Conservation (phyloP, 2,797 vertebrate genomes). For the Cyprinodon diabolis region DNA sequence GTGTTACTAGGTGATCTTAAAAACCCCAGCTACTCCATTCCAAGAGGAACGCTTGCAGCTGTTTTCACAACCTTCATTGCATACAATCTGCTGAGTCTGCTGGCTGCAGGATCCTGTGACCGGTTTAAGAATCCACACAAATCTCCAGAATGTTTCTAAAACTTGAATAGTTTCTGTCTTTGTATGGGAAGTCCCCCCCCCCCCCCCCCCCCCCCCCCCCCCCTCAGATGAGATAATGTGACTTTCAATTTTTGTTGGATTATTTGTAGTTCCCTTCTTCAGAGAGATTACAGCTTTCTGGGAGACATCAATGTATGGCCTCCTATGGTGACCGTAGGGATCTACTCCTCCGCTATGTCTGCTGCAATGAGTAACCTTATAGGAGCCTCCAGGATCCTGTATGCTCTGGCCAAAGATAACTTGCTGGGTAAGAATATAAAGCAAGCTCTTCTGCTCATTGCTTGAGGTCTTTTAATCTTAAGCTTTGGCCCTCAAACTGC, state of each 20-base stretch:
- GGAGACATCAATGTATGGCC: constrained; percentile 82
- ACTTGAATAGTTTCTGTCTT: neutral
- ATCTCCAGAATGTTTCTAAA: neutral
- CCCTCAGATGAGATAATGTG: no score
- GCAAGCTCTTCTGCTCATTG: neutral
- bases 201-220: no score
- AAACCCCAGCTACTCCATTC: constrained; percentile 85
- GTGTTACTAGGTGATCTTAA: constrained; percentile 80
- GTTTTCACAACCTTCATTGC: constrained; percentile 83
- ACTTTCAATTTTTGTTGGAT: neutral
- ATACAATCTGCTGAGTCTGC: constrained; percentile 81
- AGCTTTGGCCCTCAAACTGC: neutral
- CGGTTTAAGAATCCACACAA: constrained; percentile 59
- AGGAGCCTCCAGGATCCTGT: constrained; percentile 85
- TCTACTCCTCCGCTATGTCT: constrained; percentile 83
- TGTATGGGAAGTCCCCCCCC: no score
- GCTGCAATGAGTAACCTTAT: constrained; percentile 89
- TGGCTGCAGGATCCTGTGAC: constrained; percentile 83
- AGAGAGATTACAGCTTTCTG: constrained; percentile 85
- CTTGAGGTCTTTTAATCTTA: neutral
- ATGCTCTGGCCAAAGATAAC: constrained; percentile 84
- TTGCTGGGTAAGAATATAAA: constrained; percentile 79
- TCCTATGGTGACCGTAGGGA: constrained; percentile 81
- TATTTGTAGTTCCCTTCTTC: constrained; percentile 72
- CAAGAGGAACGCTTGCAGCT: constrained; percentile 82